Evolutionary conservation across 53 echinoderm and acorn worm species (phyloP).

Genomic region (Patiria pectinifera): DNA sequence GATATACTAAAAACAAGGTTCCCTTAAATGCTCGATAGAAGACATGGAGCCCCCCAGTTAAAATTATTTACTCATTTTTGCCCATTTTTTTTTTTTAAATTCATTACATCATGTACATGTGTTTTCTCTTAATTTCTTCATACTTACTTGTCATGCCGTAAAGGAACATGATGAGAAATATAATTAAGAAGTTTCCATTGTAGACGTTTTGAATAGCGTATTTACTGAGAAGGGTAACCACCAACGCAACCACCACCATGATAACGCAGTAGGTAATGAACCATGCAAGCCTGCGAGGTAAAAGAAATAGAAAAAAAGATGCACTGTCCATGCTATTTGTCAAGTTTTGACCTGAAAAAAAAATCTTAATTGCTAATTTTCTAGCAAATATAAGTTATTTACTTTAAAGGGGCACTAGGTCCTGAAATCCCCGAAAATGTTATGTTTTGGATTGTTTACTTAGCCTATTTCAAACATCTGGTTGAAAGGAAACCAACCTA

Average conservation of each 20-base stretch:
- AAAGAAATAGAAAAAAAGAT: background rate
- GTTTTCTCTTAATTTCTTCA: background rate
- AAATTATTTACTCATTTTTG: background rate
- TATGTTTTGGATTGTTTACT: too few relatives aligned
- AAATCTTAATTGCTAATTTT: too few relatives aligned
- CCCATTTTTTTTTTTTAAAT: background rate
- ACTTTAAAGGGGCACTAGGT: too few relatives aligned
- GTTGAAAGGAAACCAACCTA: too few relatives aligned
- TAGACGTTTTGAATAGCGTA: constrained; percentile 61
- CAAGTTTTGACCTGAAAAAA: too few relatives aligned
- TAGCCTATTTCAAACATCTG: too few relatives aligned
- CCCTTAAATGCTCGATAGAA: too few relatives aligned
- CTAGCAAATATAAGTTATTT: too few relatives aligned
- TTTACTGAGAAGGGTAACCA: constrained; percentile 55
- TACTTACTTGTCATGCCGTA: constrained; percentile 83
- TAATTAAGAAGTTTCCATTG: constrained; percentile 69
- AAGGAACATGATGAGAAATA: constrained; percentile 68
- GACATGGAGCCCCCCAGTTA: too few relatives aligned
- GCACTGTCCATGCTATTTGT: too few relatives aligned
- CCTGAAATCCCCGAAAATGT: too few relatives aligned
- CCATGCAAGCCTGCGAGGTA: constrained; percentile 74
- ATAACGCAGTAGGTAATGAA: constrained; percentile 64
- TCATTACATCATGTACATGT: background rate
- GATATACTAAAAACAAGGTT: too few relatives aligned
- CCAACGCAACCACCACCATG: constrained; percentile 43